Evolutionary conservation across 2,797 vertebrate genomes (phyloP).

Genomic region (Semaprochilodus insignis): DNA sequence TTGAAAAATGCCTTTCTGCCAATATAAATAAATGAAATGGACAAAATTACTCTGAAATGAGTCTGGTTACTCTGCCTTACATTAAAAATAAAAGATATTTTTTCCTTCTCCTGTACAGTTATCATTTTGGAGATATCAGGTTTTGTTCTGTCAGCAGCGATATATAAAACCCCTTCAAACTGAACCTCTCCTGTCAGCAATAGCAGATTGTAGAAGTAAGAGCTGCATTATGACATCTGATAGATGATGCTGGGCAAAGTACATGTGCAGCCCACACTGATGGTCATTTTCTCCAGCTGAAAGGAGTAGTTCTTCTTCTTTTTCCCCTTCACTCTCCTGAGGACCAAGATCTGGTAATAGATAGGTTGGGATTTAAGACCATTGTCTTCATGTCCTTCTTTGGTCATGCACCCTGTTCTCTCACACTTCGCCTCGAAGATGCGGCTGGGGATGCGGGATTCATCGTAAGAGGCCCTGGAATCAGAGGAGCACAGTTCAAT

Average conservation of each 20-base stretch:
- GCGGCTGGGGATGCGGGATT: slow-evolving; percentile 63
- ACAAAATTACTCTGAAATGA: no score
- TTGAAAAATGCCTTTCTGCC: no score
- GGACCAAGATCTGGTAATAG: slow-evolving; percentile 69
- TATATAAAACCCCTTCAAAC: no score
- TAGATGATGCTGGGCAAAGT: slow-evolving; percentile 63
- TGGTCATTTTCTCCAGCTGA: slow-evolving; percentile 62
- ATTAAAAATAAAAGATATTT: no score
- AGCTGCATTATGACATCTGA: slow-evolving; percentile 44
- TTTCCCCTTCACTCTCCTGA: slow-evolving; percentile 64
- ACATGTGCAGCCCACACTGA: slow-evolving; percentile 81
- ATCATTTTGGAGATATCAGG: no score
- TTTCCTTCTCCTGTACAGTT: no score
- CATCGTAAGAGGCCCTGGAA: slow-evolving; percentile 57
- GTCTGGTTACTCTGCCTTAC: no score
- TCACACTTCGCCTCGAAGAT: slow-evolving; percentile 72
- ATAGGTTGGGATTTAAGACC: slow-evolving; percentile 73
- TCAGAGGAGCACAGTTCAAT: neutral
- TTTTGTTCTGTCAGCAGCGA: no score
- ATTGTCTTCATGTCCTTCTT: slow-evolving; percentile 58
- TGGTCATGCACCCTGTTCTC: slow-evolving; percentile 66
- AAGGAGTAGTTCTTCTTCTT: slow-evolving; percentile 53
- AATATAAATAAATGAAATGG: no score
- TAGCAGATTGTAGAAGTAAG: neutral
- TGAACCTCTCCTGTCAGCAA: neutral